Evolutionary conservation across 2,888 invertebrate genomes (phyloP).

Genomic region (Amphimallon solstitiale): DNA sequence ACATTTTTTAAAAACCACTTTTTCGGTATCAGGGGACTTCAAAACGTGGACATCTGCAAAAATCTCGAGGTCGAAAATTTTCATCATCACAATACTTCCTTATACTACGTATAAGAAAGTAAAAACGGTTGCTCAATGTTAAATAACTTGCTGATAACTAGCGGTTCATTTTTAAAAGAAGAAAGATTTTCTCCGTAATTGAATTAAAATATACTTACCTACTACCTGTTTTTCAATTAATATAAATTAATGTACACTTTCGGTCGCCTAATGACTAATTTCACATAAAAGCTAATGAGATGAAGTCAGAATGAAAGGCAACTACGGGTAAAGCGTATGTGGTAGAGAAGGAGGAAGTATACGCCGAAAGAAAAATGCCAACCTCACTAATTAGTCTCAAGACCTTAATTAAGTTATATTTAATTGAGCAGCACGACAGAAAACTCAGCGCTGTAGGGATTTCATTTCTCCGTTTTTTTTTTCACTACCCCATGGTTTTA

Average conservation of each 20-base stretch:
- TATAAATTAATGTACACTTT: slow-evolving; percentile 47
- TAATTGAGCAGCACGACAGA: slow-evolving; percentile 66
- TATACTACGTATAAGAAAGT: too few relatives aligned
- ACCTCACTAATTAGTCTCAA: slow-evolving; percentile 71
- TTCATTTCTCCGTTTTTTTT: slow-evolving; percentile 47
- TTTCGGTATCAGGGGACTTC: too few relatives aligned
- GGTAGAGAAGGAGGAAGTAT: slow-evolving; percentile 20
- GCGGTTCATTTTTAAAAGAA: slow-evolving; percentile 2
- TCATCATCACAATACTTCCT: too few relatives aligned
- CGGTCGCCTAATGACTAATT: slow-evolving; percentile 66
- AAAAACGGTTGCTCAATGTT: background rate
- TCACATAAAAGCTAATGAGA: slow-evolving; percentile 61
- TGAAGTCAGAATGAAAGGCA: slow-evolving; percentile 49
- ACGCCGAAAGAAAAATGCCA: slow-evolving; percentile 42
- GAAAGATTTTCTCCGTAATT: slow-evolving; percentile 32
- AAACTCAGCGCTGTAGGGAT: slow-evolving; percentile 52
- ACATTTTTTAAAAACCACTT: too few relatives aligned
- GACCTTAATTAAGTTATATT: slow-evolving; percentile 75
- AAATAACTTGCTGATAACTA: background rate
- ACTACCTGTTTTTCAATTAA: slow-evolving; percentile 40
- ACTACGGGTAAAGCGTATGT: background rate
- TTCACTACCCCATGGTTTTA: slow-evolving; percentile 45
- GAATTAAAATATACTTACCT: slow-evolving; percentile 32
- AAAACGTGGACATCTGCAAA: too few relatives aligned
- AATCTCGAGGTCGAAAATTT: too few relatives aligned